These are phyloP conservation scores for Cydia strobilella DNA, from an alignment of 1,140 invertebrate species.

Conservation along the genomic window DNA sequence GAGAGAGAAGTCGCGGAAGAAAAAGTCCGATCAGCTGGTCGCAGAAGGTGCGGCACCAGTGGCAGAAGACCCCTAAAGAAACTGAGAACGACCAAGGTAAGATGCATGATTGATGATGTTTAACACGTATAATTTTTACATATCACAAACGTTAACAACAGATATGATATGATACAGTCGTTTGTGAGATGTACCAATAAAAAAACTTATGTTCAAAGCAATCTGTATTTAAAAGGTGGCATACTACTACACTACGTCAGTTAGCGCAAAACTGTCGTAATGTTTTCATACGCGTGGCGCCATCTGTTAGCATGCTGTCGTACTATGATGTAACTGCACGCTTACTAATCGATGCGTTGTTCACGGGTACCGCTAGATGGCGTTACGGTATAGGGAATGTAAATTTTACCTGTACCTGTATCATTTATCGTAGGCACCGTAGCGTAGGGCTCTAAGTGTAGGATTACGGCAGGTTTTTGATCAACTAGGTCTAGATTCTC, in stretches of 20 bases:
- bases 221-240: too few relatives aligned
- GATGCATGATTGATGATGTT: not conserved
- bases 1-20: constrained; percentile 67
- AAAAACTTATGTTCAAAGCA: too few relatives aligned
- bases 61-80: constrained; percentile 72
- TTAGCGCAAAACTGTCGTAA: not conserved
- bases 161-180: too few relatives aligned
- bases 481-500: not conserved
- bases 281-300: constrained; percentile 38
- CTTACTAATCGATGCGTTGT: constrained; percentile 20
- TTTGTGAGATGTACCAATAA: not conserved
- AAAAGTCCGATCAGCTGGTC: constrained; percentile 78
- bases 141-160: not conserved
- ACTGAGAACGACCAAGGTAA: constrained; percentile 60
- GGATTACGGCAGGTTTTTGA: constrained; percentile 13
- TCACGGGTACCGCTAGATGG: constrained; percentile 35
- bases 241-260: not conserved
- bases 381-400: constrained; percentile 17
- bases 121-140: not conserved
- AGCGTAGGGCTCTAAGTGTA: not conserved
- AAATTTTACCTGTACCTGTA: not conserved
- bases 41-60: constrained; percentile 77
- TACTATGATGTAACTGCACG: not conserved
- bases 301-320: constrained; percentile 40
- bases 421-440: not conserved